These are phyloP conservation scores for Drosophila setifemur DNA, from an alignment of 1,140 invertebrate species.

Conservation along the genomic window DNA sequence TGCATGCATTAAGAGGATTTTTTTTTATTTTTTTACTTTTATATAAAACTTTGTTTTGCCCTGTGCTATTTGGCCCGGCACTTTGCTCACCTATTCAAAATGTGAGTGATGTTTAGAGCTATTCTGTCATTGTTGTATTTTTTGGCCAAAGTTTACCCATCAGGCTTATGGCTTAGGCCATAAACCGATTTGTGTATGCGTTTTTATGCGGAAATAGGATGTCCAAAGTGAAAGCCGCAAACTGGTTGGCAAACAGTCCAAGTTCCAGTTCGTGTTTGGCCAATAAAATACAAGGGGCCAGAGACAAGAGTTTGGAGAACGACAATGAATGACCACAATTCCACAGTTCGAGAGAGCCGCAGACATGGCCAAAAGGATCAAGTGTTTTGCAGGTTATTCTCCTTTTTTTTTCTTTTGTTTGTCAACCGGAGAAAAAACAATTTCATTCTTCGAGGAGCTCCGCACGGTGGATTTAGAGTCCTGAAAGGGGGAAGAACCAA, in stretches of 20 bases:
- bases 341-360: conserved; percentile 47
- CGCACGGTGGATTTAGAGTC: conserved; percentile 14
- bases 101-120: conserved; percentile 34
- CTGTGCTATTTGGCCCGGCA: conserved; percentile 5
- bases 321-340: conserved; percentile 73
- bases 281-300: conserved; percentile 35
- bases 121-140: conserved; percentile 34
- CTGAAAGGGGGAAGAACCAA: neutral
- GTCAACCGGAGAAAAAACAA: conserved; percentile 10
- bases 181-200: conserved; percentile 60
- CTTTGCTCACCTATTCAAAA: conserved; percentile 23
- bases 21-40: conserved; percentile 7
- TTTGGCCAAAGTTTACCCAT: conserved; percentile 52
- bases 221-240: conserved; percentile 56
- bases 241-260: conserved; percentile 59
- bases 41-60: conserved; percentile 9
- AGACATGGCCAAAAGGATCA: neutral
- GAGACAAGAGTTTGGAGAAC: conserved; percentile 19
- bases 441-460: conserved; percentile 36
- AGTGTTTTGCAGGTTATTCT: conserved; percentile 19
- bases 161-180: conserved; percentile 52
- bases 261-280: conserved; percentile 35
- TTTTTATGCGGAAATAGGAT: conserved; percentile 31
- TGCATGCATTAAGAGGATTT: neutral
- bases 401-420: conserved; percentile 6